A percentile compares a stretch with the other conserved stretches of the same genome.
These are phyloP conservation scores for Plumapathes pennacea DNA, from an alignment of 92 coral and sea anemone species.

Conservation along the genomic window DNA sequence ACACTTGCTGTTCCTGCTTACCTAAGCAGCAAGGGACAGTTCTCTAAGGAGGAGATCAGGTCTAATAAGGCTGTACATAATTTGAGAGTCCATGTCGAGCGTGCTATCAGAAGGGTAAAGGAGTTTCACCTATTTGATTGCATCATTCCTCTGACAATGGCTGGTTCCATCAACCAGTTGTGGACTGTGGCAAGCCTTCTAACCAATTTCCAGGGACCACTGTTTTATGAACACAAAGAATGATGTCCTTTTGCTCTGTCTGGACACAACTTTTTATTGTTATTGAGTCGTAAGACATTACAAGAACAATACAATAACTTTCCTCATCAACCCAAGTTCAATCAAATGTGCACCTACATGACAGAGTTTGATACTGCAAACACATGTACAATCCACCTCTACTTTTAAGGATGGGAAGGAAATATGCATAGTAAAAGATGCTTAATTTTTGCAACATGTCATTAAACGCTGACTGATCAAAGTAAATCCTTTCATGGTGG, in stretches of 20 bases:
- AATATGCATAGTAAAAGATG: constrained; percentile 31
- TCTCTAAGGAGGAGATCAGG: constrained; percentile 32
- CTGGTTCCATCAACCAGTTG: constrained; percentile 18
- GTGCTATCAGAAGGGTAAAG: constrained; percentile 40
- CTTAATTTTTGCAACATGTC: constrained; percentile 12
- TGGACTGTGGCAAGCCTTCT: constrained; percentile 28
- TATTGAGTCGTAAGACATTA: too few species aligned
- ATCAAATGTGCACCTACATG: background rate
- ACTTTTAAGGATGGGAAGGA: constrained; percentile 4
- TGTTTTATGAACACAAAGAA: constrained; percentile 29
- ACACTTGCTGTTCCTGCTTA: constrained; percentile 40
- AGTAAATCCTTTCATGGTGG: constrained; percentile 15
- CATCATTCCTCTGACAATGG: constrained; percentile 6
- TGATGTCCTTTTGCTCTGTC: too few species aligned
- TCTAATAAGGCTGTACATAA: constrained; percentile 42
- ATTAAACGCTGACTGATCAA: background rate
- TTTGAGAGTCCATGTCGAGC: constrained; percentile 40
- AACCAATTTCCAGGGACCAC: constrained; percentile 21
- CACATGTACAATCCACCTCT: background rate
- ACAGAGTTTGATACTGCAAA: background rate
- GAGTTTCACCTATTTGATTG: constrained; percentile 31
- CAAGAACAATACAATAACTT: background rate
- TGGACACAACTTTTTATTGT: too few species aligned
- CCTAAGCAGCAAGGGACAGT: constrained; percentile 21
- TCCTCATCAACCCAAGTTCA: background rate